A percentile compares a stretch with the other conserved stretches of the same genome.
phyloP scores from a whole-genome alignment of 2,888 invertebrate species.

The Venusia cambrica region DNA sequence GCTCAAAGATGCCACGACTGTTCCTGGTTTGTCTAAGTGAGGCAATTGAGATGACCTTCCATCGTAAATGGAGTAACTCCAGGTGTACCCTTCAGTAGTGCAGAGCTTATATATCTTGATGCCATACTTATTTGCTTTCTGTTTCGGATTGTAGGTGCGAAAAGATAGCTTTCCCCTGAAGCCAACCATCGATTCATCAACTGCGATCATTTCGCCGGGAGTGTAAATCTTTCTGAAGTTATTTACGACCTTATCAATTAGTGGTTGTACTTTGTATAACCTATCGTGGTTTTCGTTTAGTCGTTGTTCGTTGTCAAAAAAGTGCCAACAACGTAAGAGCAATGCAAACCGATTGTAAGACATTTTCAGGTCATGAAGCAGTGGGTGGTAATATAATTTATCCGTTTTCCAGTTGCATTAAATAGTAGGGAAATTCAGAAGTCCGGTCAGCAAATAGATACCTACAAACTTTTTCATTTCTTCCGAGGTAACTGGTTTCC shows the following conservation, averaged over 20 bases:
- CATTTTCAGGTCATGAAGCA: conserved; percentile 26
- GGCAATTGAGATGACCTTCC: too few species aligned
- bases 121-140: conserved; percentile 21
- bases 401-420: conserved; percentile 29
- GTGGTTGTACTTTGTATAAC: conserved; percentile 28
- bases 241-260: conserved; percentile 24
- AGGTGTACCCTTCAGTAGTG: conserved; percentile 19
- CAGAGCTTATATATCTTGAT: conserved; percentile 26
- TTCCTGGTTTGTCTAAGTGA: background rate
- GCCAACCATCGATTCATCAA: conserved; percentile 23
- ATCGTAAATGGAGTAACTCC: too few species aligned
- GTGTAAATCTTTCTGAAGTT: conserved; percentile 22
- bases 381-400: conserved; percentile 24
- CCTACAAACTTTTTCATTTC: conserved; percentile 25
- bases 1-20: background rate
- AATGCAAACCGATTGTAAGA: conserved; percentile 26
- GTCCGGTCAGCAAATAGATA: conserved; percentile 22
- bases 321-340: conserved; percentile 30
- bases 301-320: too few species aligned
- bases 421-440: conserved; percentile 23
- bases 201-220: conserved; percentile 21
- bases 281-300: too few species aligned
- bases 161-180: conserved; percentile 17
- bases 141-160: conserved; percentile 15
- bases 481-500: conserved; percentile 10